Evolutionary conservation across 1,140 invertebrate species (phyloP).

Genomic region (Nasonia longicornis): DNA sequence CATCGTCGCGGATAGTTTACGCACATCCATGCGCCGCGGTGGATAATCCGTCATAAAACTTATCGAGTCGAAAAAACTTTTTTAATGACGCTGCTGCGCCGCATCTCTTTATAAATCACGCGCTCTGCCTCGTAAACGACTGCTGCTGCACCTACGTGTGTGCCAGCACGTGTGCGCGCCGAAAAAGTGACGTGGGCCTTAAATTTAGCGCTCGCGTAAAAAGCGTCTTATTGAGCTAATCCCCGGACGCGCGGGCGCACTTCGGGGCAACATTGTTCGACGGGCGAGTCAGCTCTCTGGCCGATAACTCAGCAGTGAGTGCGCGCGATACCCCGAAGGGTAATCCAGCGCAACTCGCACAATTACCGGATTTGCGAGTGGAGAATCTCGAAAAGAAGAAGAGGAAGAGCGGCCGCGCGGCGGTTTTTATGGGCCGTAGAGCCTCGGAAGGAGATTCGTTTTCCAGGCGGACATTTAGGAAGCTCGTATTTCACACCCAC

Average conservation of each 20-base stretch:
- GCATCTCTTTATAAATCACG: constrained; percentile 37
- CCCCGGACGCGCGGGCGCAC: neutral
- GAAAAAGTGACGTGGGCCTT: constrained; percentile 18
- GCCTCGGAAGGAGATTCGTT: constrained; percentile 35
- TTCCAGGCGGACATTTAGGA: constrained; percentile 45
- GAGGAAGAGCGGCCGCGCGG: constrained; percentile 11
- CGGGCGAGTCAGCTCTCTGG: neutral
- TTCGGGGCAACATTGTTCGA: constrained; percentile 14
- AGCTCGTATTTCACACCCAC: constrained; percentile 50
- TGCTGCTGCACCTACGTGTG: neutral
- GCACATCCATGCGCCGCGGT: neutral
- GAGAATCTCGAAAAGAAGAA: constrained; percentile 32
- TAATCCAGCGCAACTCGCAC: constrained; percentile 22
- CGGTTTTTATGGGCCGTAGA: constrained; percentile 45
- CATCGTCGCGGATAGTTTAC: neutral
- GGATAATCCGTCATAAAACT: constrained; percentile 45
- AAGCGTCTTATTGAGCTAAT: constrained; percentile 28
- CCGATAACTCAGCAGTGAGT: too few relatives aligned
- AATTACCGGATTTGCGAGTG: constrained; percentile 42
- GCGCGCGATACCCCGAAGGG: neutral
- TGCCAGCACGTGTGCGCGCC: too few relatives aligned
- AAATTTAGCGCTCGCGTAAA: constrained; percentile 32
- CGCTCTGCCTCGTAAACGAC: constrained; percentile 1
- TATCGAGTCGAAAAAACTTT: constrained; percentile 37
- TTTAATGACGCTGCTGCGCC: constrained; percentile 16